phyloP scores from a whole-genome alignment of 1,140 invertebrate genomes.

The Atopsyche davidsoni region DNA sequence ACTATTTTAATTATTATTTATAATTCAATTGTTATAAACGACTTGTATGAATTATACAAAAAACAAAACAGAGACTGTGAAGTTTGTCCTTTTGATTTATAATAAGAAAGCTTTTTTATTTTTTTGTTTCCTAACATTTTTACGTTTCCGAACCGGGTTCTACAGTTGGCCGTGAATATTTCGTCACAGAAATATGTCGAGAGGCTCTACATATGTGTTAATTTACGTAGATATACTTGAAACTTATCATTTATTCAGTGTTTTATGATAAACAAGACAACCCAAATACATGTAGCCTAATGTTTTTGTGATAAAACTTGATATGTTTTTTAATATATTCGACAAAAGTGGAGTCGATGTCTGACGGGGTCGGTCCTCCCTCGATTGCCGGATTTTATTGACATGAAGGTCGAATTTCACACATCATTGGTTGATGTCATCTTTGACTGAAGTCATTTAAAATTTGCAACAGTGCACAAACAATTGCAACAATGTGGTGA shows the following conservation, averaged over 20 bases:
- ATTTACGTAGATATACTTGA: slow-evolving; percentile 16
- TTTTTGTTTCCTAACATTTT: no score
- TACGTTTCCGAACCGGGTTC: slow-evolving; percentile 22
- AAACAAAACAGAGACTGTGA: no score
- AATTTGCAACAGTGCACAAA: slow-evolving; percentile 9
- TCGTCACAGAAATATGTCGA: slow-evolving; percentile 18
- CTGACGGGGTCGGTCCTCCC: slow-evolving; percentile 19
- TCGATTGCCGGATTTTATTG: slow-evolving; percentile 22
- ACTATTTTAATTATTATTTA: no score
- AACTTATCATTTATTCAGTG: slow-evolving; percentile 4
- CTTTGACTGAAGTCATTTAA: slow-evolving; percentile 15
- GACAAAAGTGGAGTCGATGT: slow-evolving; percentile 9
- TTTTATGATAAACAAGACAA: slow-evolving; percentile 17
- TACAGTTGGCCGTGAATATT: slow-evolving; percentile 23
- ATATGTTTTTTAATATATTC: slow-evolving; percentile 3
- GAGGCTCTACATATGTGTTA: slow-evolving; percentile 17
- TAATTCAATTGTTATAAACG: no score
- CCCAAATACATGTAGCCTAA: slow-evolving; percentile 2
- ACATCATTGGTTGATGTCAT: slow-evolving; percentile 21
- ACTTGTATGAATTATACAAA: no score
- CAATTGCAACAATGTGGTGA: slow-evolving; percentile 16
- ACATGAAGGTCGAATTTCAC: slow-evolving; percentile 24
- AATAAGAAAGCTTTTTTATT: no score
- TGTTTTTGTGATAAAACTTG: slow-evolving; percentile 3
- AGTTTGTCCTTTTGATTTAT: no score